These are phyloP conservation scores for Ethmia dodecea DNA, from an alignment of 2,888 invertebrate genomes.

Conservation along the genomic window DNA sequence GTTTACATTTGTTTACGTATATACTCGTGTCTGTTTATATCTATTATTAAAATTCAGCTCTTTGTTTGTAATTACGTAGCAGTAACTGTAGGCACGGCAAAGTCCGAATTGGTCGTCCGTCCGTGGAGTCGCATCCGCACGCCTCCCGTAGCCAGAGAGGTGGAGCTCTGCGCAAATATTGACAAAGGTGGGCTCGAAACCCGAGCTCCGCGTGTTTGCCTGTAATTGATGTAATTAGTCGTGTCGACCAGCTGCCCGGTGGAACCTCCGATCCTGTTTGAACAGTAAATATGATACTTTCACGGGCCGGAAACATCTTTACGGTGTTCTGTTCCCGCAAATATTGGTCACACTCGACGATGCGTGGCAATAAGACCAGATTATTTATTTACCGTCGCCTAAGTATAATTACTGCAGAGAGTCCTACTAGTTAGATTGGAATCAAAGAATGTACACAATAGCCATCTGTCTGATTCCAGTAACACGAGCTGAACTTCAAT, in stretches of 20 bases:
- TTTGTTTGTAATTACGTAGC: background rate
- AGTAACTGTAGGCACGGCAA: slow-evolving; percentile 1
- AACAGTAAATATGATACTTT: slow-evolving; percentile 72
- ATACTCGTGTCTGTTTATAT: too few species aligned
- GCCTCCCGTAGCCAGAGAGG: too few species aligned
- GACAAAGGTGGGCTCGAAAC: slow-evolving; percentile 72
- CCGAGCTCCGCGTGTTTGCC: slow-evolving; percentile 64
- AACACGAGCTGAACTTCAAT: too few species aligned
- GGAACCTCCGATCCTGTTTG: slow-evolving; percentile 59
- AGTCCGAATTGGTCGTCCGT: slow-evolving; percentile 14
- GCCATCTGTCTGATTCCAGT: too few species aligned
- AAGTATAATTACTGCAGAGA: too few species aligned
- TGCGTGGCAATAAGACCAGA: slow-evolving; percentile 50
- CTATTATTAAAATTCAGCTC: background rate
- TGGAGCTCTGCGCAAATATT: slow-evolving; percentile 59
- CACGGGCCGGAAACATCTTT: slow-evolving; percentile 69
- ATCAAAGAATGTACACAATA: too few species aligned
- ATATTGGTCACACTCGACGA: slow-evolving; percentile 69
- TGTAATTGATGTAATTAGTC: slow-evolving; percentile 78
- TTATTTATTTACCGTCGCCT: too few species aligned
- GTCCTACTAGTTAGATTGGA: too few species aligned
- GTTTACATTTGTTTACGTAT: too few species aligned
- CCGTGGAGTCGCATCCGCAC: background rate
- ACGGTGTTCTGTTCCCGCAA: slow-evolving; percentile 65
- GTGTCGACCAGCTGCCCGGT: slow-evolving; percentile 71